These are phyloP conservation scores for Oncorhynchus mykiss DNA, from an alignment of 2,113 vertebrate species.

Conservation along the genomic window DNA sequence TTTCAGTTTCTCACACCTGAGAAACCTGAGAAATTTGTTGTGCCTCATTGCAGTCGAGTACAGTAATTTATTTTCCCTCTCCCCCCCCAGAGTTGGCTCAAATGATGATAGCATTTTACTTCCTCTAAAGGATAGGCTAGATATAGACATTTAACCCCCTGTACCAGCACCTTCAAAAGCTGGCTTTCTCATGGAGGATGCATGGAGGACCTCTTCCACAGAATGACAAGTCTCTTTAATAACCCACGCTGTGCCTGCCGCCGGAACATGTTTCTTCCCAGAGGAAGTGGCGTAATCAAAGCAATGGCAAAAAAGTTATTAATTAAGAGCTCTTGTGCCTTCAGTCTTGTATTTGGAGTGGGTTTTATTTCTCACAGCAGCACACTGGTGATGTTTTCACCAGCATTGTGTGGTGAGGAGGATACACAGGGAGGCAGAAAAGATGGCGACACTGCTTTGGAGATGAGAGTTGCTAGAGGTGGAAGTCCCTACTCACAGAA, in stretches of 20 bases:
- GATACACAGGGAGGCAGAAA: constrained; percentile 4
- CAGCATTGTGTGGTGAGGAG: not conserved
- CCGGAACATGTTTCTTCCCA: not conserved
- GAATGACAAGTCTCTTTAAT: not conserved
- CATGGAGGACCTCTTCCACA: not conserved
- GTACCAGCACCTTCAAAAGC: too few species aligned
- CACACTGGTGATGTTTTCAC: constrained; percentile 26
- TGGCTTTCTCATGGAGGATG: too few species aligned
- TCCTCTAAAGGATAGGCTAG: too few species aligned
- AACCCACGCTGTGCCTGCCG: not conserved
- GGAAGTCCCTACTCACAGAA: too few species aligned
- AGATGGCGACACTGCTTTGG: constrained; percentile 5
- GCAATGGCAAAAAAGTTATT: not conserved
- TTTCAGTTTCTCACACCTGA: too few species aligned
- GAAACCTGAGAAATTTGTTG: too few species aligned
- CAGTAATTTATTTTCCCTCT: too few species aligned
- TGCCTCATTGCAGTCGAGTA: too few species aligned
- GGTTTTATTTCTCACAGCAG: constrained; percentile 7
- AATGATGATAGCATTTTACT: too few species aligned
- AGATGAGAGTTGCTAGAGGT: constrained; percentile 11
- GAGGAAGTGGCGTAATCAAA: not conserved
- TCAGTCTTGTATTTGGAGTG: constrained; percentile 10
- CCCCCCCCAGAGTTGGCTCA: too few species aligned
- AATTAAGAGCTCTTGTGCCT: constrained; percentile 7
- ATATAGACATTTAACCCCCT: too few species aligned